Evolutionary conservation across 1,140 invertebrate species (phyloP), one percentile per base, ranked within the genome.

Genomic region (Pantala flavescens): DNA sequence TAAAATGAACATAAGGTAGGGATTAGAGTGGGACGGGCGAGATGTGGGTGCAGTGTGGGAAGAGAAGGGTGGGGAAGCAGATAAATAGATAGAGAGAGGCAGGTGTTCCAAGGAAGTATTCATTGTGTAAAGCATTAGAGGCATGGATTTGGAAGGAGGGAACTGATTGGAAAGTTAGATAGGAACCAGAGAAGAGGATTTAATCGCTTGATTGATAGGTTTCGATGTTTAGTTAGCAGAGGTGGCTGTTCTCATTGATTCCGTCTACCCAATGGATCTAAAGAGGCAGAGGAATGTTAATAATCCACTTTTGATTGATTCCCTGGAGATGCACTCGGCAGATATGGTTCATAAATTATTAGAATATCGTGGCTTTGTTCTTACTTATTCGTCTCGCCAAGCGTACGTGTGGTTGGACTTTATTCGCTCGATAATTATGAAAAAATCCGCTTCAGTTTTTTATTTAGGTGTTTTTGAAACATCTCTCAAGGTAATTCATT

Each of bases 201-300:
- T 63, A 63, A 63, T 63, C 49, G 49, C n/a, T 63, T 63, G 49
- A 63, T 63, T 63, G 49, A 63, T 63, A 63, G 49, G 49, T 63
- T 63, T 63, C 49, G 49, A 63, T 63, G 49, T 63, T 63, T 63
- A 63, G 49, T 63, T 63, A 63, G 49, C 49, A 21, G 49, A 63
- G 49, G 49, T 63, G 49, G 49, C 49, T 12, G 49, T 63, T 63
- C 28, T 63, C 49, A 63, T 63, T 63, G 49, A 63, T 19, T 63
- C 49, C 49, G n/a, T 63, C 49, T 21, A 63, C 49, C 14, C 49
- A 63, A 63, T 63, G 49, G 49, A 63, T 63, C 49, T 16, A 63
- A 63, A 63, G 49, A 21, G 49, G 1, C 49, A 5, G 49, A 19
- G 49, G 49, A 63, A 63, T 63, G 49, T 63, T 63, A 63, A 63